Base-by-base conservation (phyloP, 2,113 vertebrate species). In the Cyanocitta stelleri region DNA sequence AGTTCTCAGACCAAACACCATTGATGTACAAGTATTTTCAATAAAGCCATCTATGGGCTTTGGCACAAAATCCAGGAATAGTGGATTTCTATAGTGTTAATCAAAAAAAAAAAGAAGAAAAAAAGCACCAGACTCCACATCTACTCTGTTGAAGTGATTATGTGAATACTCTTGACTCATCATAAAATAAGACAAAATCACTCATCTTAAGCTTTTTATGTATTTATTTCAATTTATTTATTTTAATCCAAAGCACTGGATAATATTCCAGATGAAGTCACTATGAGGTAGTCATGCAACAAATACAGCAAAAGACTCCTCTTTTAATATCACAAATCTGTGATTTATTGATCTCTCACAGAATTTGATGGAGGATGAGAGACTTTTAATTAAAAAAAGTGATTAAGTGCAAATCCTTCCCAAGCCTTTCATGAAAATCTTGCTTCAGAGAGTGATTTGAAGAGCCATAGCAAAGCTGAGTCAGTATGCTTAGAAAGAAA, bases 351-450 rank as follows among this genome's bases (percentile, higher is more conserved):
- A 93, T 94, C 20, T 29, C 83, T 89, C 68, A 22, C 64, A 85
- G 44, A 84, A 52, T 30, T 2, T 63, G 64, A 94, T 61, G 49
- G 59, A 84, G 39, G 24, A 92, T n/a, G 41, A 88, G 41, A 69
- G 67, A 63, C 15, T 74, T 92, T 94, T 92, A 96, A 96, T 95
- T 95, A 94, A 91, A 95, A 64, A 5, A 93, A 71, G 63, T 46
- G 54, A 93, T 92, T 88, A 90, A 94, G 77, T 74, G 32, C 39
- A 94, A 96, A 94, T 89, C 80, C 56, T 78, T 85, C 61, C 66
- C 39, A 78, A 89, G 77, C 16, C 58, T 51, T 89, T 81, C 24
- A 67, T 37, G 56, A 89, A 86, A 89, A 84, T 37, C 27, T 49
- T 81, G 43, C 80, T 92, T 95, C 66, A 75, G 64, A 86, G 39